Evolutionary conservation across 2,888 invertebrate genomes (phyloP), one percentile per base, ranked within the genome.

Genomic region (Cerastis leucographa): DNA sequence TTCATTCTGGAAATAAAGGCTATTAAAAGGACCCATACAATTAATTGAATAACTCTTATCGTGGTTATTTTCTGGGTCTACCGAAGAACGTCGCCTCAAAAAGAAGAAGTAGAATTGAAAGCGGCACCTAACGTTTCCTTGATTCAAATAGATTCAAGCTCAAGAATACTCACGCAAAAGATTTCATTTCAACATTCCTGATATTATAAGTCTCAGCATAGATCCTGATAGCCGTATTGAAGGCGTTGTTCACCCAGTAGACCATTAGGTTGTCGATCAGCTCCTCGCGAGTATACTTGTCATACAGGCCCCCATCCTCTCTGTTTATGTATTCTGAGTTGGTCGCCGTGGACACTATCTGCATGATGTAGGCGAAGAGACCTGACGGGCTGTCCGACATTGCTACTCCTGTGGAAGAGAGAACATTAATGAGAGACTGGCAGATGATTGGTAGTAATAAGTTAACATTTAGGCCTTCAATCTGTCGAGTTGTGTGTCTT

Each of bases 81-180:
- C 22, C 22, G 22, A 51, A 22, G 9, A 22, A 22, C 11, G 11
- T 22, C 3, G 12, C n/a, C 54, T 12, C n/a, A 56, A 25, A 56
- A 56, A 25, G 25, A 56, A 25, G 7, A 54, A 12, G n/a, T 12
- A n/a, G 5, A n/a, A 56, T 25, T 25, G 14, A 14, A 56, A 25
- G 56, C 14, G 7, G 25, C 25, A 56, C 25, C 56, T 56, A 8
- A 56, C 14, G 25, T 56, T 56, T 9, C 22, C 29, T 6, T 29
- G 29, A 29, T 7, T 17, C 25, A 25, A 56, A 25, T 59, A 29
- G 3, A 62, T 40, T 40, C 22, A n/a, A 64, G 19, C 0, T 42
- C n/a, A 62, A 40, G 22, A 40, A 7, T 29, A 87, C 94, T 94
- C 89, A 97, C 96, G 85, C 78, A 12, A 94, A 94, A 17, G 95